These are phyloP conservation scores for Aporophyla lueneburgensis DNA, from an alignment of 2,888 invertebrate genomes.

Conservation along the genomic window DNA sequence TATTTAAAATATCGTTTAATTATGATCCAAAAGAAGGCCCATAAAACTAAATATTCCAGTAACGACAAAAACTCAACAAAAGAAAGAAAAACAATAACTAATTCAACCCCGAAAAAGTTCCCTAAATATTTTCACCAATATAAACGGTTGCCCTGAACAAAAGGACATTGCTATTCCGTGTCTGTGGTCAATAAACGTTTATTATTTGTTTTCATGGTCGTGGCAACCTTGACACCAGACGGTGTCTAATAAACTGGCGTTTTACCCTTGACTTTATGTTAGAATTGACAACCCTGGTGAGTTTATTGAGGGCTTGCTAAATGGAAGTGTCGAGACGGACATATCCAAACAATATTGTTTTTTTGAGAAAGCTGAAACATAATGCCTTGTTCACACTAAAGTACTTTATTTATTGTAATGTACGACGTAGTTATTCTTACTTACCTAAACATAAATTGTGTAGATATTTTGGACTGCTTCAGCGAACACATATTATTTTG, in stretches of 20 bases:
- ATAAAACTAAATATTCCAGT: background rate
- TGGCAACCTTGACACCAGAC: slow-evolving; percentile 37
- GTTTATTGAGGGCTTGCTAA: slow-evolving; percentile 8
- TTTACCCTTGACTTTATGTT: slow-evolving; percentile 37
- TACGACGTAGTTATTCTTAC: background rate
- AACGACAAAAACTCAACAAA: background rate
- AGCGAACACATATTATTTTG: too few relatives aligned
- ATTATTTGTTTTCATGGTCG: slow-evolving; percentile 53
- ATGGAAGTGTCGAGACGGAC: slow-evolving; percentile 2
- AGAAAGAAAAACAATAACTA: background rate
- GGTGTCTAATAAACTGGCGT: slow-evolving; percentile 40
- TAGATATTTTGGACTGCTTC: too few relatives aligned
- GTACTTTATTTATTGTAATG: background rate
- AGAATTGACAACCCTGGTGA: slow-evolving; percentile 11
- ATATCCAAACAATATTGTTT: background rate
- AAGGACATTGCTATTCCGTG: slow-evolving; percentile 43
- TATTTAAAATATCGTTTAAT: background rate
- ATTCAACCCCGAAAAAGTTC: slow-evolving; percentile 9
- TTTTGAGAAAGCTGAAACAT: background rate
- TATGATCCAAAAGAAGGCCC: background rate
- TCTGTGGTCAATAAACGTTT: slow-evolving; percentile 47
- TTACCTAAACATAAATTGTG: too few relatives aligned
- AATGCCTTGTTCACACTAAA: background rate
- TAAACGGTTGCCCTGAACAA: slow-evolving; percentile 9
- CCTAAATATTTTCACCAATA: slow-evolving; percentile 23